Base-by-base conservation (phyloP, 2,797 vertebrate species). In the Anas georgica region DNA sequence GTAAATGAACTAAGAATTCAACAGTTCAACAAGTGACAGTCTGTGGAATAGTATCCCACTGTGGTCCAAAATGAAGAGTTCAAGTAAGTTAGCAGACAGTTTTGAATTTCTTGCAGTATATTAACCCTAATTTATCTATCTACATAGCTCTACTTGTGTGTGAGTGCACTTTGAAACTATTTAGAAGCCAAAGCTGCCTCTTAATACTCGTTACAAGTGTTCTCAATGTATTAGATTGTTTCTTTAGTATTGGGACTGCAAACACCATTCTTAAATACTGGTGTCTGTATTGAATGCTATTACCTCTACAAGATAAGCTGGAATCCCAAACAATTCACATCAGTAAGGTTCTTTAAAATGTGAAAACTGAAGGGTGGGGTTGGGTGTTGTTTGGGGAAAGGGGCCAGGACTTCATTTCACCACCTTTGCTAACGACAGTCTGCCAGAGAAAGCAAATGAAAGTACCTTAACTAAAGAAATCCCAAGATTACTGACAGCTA, bases 161-260 rank as follows among this genome's bases (percentile, higher is more conserved):
- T 18, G 17, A 33, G 26, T 4, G 1, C 20, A 18, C 20, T 45
- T 69, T 9, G 45, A 59, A 3, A 39, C 37, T 0, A 1, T 45
- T 6, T n/a, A 67, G 46, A 91, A 94, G 68, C 48, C 58, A 91
- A 74, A 82, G 25, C 52, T 80, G 86, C 56, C 25, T 77, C 59
- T 88, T 80, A 83, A 86, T 76, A 41, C 4, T 20, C 18, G 9
- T 56, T 74, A 73, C 14, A 74, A n/a, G 10, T 58, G 12, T 29
- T 58, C 80, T 33, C 13, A 45, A 28, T 54, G 5, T 55, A 3
- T 15, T 54, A 15, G 29, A 3, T 14, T 25, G n/a, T 56, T 35
- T 55, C 46, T 39, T 35, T 9, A 45, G 48, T 48, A 28, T 62
- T n/a, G 56, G 63, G 75, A 43, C 75, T 79, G 63, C 88, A 81